Evolutionary conservation across 2,797 vertebrate species (phyloP), one percentile per base, ranked within the genome.

Genomic region (Enteromius thamalakanensis): DNA sequence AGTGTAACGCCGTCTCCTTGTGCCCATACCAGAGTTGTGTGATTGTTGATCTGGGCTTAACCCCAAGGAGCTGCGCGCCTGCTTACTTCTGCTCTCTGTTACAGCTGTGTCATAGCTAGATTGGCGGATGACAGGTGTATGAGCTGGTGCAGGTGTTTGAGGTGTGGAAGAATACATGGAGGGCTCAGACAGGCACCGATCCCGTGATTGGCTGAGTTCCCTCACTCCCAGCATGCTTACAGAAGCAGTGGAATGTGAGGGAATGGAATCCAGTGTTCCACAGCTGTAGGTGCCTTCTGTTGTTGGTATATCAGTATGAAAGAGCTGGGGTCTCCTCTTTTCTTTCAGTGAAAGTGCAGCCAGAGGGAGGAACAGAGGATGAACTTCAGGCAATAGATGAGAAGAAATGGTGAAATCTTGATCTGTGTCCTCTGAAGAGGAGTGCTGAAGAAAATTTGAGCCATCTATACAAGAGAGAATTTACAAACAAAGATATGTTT

Each of bases 381-480:
- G 90, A 17, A 85, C 58, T 58, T 93, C 90, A n/a, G 88, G 67
- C 82, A 81, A 60, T 23, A 81, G 11, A 4, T 76, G 80, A 5
- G 85, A 26, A 78, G 82, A 26, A 80, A 83, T 3, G 2, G 71
- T 23, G 3, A 86, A 76, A 69, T 94, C 92, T 69, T 88, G 91
- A 60, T 94, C 94, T 85, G 93, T 89, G 79, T 94, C 93, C 76
- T 94, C 94, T 3, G 94, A 94, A 62, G 93, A 94, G 74, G 94
- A 93, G 32, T 89, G 91, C 0, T 90, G 90, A 47, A 90, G 92
- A 81, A 86, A 64, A 81, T 87, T 69, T 8, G 87, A 89, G 17
- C 83, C 91, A 86, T 75, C 42, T 87, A 85, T 67, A 53, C 7
- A 21, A 77, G 4, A 88, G 64, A 86, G 8, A 76, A 19, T 67